Conservation (phyloP, 2,888 invertebrate genomes). For the Oligia fasciuncula region DNA sequence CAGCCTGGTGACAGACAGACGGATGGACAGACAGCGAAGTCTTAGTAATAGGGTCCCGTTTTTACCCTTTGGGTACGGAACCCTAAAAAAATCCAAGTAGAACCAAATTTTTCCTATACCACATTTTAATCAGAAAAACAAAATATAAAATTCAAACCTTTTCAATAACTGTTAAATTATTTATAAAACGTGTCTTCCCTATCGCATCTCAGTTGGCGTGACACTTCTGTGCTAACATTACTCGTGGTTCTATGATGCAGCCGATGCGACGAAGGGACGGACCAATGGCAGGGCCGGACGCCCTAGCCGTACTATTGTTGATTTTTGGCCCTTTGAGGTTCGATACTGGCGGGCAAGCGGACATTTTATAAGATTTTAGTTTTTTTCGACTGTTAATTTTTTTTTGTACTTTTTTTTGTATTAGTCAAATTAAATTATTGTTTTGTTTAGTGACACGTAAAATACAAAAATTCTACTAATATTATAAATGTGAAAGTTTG, state of each 20-base stretch:
- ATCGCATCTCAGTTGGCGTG: background rate
- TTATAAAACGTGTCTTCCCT: background rate
- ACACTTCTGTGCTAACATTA: conserved; percentile 35
- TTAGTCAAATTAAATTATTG: background rate
- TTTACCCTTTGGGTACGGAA: too few species aligned
- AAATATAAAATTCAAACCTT: too few species aligned
- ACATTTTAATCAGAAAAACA: too few species aligned
- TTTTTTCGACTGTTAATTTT: background rate
- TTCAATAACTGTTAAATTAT: background rate
- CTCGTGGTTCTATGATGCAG: conserved; percentile 57
- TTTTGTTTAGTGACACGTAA: background rate
- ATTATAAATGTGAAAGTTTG: background rate
- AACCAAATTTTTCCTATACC: too few species aligned
- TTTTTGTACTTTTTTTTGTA: background rate
- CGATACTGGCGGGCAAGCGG: conserved; percentile 54
- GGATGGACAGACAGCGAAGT: too few species aligned
- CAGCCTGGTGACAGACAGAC: too few species aligned
- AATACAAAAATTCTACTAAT: background rate
- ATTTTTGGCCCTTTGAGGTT: conserved; percentile 64
- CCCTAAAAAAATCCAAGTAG: too few species aligned
- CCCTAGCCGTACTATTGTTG: conserved; percentile 60
- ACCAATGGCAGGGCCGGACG: conserved; percentile 55
- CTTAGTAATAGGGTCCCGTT: too few species aligned
- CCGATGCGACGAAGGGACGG: conserved; percentile 52
- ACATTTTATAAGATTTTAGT: conserved; percentile 30